Evolutionary conservation across 1,140 invertebrate genomes (phyloP).

Genomic region (Nasonia longicornis): DNA sequence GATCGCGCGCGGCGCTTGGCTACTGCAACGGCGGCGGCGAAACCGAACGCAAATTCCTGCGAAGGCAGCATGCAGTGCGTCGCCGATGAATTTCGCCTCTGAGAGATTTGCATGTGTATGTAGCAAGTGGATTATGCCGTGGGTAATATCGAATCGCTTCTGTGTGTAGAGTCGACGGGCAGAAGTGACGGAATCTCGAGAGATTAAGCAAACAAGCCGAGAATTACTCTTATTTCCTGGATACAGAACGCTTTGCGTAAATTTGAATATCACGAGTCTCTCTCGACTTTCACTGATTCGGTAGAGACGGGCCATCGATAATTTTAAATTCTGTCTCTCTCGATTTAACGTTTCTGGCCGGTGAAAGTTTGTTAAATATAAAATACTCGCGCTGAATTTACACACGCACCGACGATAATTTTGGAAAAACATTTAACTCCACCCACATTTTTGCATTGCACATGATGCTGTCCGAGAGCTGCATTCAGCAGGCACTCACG

Average conservation of each 20-base stretch:
- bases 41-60: slow-evolving; percentile 37
- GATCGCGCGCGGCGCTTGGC: slow-evolving; percentile 9
- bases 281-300: slow-evolving; percentile 7
- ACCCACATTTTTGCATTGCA: background rate
- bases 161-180: too few species aligned
- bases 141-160: too few species aligned
- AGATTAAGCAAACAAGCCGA: background rate
- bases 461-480: background rate
- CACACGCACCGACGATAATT: too few species aligned
- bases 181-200: background rate
- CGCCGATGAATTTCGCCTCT: background rate
- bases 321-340: background rate
- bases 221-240: slow-evolving; percentile 1
- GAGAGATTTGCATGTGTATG: too few species aligned
- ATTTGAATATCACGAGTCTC: slow-evolving; percentile 1
- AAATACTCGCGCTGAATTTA: too few species aligned
- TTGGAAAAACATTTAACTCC: background rate
- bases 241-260: slow-evolving; percentile 2
- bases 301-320: background rate
- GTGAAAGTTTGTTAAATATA: background rate
- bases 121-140: background rate
- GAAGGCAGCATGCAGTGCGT: background rate
- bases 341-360: background rate
- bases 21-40: background rate
- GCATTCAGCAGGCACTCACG: background rate